Percentiles rank a stretch among this genome's conserved stretches.
Conservation (phyloP, 2,888 invertebrate genomes). For the Spicauda simplicius region DNA sequence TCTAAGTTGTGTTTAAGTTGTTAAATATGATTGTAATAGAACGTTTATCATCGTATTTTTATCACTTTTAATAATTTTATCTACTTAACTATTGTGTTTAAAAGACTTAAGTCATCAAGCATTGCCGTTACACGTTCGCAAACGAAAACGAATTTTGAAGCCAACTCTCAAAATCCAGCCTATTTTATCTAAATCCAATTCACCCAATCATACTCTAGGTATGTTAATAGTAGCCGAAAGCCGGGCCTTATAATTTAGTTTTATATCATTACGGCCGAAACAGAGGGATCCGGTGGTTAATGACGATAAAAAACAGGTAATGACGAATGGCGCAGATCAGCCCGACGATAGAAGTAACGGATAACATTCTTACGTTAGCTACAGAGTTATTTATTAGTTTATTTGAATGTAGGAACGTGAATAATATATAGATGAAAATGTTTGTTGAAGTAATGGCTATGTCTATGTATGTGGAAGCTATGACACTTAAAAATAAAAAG, state of each 20-base stretch:
- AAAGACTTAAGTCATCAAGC: no score
- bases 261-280: constrained; percentile 75
- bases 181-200: constrained; percentile 4
- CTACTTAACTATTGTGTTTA: no score
- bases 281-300: constrained; percentile 66
- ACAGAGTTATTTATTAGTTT: not conserved
- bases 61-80: no score
- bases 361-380: not conserved
- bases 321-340: constrained; percentile 49
- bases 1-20: no score
- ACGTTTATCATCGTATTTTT: no score
- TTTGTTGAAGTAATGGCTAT: no score
- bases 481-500: no score
- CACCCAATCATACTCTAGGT: constrained; percentile 59
- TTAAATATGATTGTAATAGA: no score
- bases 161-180: not conserved
- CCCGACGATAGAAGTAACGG: constrained; percentile 24
- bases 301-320: constrained; percentile 63
- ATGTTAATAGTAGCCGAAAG: constrained; percentile 74
- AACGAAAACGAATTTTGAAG: not conserved
- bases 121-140: no score
- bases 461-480: no score
- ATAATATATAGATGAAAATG: no score
- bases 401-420: no score
- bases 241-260: constrained; percentile 75